These are phyloP conservation scores for Drosophila pallidifrons DNA, from an alignment of 1,140 invertebrate genomes.

Conservation along the genomic window DNA sequence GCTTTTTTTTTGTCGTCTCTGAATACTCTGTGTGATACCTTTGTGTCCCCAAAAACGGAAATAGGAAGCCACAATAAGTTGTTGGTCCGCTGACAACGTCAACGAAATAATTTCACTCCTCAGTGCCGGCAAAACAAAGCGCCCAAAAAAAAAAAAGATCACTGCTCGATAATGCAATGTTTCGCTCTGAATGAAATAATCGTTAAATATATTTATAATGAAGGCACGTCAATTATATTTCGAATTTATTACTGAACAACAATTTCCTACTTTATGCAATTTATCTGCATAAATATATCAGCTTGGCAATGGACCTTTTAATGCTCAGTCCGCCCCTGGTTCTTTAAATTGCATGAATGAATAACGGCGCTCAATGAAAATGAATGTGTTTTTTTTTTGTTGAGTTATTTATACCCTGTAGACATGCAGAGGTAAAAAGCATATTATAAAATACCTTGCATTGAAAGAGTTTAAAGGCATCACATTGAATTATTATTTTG, in stretches of 20 bases:
- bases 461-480: background rate
- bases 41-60: constrained; percentile 55
- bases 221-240: too few relatives aligned
- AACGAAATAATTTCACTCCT: constrained; percentile 25
- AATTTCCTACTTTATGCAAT: background rate
- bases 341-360: constrained; percentile 28
- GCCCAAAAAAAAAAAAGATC: too few relatives aligned
- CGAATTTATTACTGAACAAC: too few relatives aligned
- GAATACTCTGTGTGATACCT: constrained; percentile 15
- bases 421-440: background rate
- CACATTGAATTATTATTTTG: background rate
- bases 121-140: background rate
- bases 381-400: constrained; percentile 8
- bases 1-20: constrained; percentile 1
- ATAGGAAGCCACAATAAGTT: constrained; percentile 61
- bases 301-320: background rate
- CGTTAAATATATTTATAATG: too few relatives aligned
- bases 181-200: background rate
- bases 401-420: constrained; percentile 14
- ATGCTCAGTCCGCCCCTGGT: background rate
- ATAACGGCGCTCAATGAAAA: constrained; percentile 22
- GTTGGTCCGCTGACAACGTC: constrained; percentile 21
- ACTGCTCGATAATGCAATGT: background rate
- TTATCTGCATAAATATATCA: background rate
- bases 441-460: background rate